Percentiles rank a stretch among this genome's conserved stretches.
Evolutionary conservation across 1,140 invertebrate genomes (phyloP).

Genomic region (Caenorhabditis briggsae): DNA sequence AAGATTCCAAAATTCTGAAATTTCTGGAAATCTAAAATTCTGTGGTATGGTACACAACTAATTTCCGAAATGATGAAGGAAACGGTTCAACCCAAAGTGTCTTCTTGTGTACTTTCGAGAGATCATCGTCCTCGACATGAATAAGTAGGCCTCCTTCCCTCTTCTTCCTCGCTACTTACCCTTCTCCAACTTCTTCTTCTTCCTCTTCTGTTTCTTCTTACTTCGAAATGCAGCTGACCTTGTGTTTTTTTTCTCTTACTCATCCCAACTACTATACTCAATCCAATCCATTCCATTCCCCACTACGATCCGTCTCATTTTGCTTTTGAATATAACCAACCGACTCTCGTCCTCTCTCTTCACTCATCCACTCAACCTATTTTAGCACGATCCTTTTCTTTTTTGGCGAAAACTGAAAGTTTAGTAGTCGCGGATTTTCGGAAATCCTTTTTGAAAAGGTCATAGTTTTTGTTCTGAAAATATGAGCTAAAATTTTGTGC

Average conservation of each 20-base stretch:
- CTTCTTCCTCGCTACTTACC: conserved; percentile 20
- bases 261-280: background rate
- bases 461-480: no score
- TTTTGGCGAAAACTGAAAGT: background rate
- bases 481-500: no score
- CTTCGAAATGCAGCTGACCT: conserved; percentile 1
- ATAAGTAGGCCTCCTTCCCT: conserved; percentile 29
- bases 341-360: background rate
- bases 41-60: no score
- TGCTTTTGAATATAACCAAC: conserved; percentile 23
- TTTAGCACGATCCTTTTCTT: conserved; percentile 31
- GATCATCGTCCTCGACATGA: conserved; percentile 53
- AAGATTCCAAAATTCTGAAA: no score
- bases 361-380: conserved; percentile 42
- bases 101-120: conserved; percentile 41
- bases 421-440: background rate
- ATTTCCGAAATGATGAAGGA: no score
- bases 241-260: conserved; percentile 3
- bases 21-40: no score
- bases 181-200: background rate
- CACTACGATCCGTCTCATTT: conserved; percentile 1
- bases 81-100: no score
- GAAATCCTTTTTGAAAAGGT: background rate
- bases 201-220: background rate
- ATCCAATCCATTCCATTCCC: background rate